Conservation (phyloP, 2,888 invertebrate species). For the Frankliniella intonsa region DNA sequence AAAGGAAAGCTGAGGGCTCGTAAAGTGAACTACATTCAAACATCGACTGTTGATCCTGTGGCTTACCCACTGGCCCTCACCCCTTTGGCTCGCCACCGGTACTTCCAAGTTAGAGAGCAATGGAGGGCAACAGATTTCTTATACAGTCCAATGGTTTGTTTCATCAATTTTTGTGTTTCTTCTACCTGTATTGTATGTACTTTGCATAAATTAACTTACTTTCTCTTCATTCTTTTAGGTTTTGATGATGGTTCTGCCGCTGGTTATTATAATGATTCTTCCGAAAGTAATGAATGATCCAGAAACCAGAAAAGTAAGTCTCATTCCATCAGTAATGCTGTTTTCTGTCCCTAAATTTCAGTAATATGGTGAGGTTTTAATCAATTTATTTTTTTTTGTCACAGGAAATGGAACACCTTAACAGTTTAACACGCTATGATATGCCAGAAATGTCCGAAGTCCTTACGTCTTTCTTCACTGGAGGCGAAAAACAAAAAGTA, state of each 20-base stretch:
- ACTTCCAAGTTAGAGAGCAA: slow-evolving; percentile 92
- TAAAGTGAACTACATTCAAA: slow-evolving; percentile 90
- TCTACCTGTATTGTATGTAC: slow-evolving; percentile 10
- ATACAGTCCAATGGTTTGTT: slow-evolving; percentile 83
- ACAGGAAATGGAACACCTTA: slow-evolving; percentile 81
- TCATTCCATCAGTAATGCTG: slow-evolving; percentile 27
- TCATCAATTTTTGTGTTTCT: not conserved
- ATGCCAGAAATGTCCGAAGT: slow-evolving; percentile 96
- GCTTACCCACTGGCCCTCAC: slow-evolving; percentile 90
- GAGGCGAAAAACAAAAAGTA: slow-evolving; percentile 56
- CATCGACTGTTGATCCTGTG: slow-evolving; percentile 81
- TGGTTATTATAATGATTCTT: slow-evolving; percentile 83
- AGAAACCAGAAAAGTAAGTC: slow-evolving; percentile 77
- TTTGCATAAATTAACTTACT: slow-evolving; percentile 17
- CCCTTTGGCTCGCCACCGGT: slow-evolving; percentile 71
- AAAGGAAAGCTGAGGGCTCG: slow-evolving; percentile 95
- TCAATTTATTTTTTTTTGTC: slow-evolving; percentile 36
- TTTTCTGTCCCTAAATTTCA: not conserved
- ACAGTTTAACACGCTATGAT: slow-evolving; percentile 73
- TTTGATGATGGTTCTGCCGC: slow-evolving; percentile 92
- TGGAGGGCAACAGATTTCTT: slow-evolving; percentile 96
- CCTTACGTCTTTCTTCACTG: slow-evolving; percentile 79
- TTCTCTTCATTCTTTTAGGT: slow-evolving; percentile 51
- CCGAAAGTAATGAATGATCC: slow-evolving; percentile 98
- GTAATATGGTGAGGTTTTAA: slow-evolving; percentile 23